phyloP scores from a whole-genome alignment of 2,113 vertebrate species.

The Casuarius casuarius region DNA sequence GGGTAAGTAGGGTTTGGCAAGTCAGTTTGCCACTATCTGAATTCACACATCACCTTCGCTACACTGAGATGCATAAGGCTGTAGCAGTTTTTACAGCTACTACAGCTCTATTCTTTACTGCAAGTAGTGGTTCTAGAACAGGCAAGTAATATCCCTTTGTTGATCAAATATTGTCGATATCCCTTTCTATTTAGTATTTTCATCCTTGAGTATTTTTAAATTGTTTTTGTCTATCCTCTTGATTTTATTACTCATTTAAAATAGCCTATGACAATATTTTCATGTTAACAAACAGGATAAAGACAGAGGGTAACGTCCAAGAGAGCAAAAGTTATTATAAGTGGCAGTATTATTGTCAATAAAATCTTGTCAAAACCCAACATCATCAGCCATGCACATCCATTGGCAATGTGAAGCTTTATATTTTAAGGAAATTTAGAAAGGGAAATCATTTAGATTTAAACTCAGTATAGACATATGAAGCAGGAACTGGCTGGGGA shows the following conservation, averaged over 20 bases:
- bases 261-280: not conserved
- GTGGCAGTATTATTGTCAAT: not conserved
- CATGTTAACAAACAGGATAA: not conserved
- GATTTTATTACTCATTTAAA: not conserved
- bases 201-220: not conserved
- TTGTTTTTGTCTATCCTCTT: not conserved
- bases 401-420: not conserved
- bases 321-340: not conserved
- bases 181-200: not conserved
- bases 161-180: not conserved
- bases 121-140: not conserved
- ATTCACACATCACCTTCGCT: not conserved
- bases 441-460: not conserved
- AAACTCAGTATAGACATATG: not conserved
- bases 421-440: not conserved
- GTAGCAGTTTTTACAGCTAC: not conserved
- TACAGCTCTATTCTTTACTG: not conserved
- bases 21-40: not conserved
- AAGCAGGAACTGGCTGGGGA: not conserved
- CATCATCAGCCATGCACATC: not conserved
- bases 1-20: not conserved
- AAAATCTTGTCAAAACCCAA: not conserved
- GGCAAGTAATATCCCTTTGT: not conserved
- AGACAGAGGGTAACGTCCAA: not conserved
- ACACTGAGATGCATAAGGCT: not conserved